Base-by-base conservation (phyloP, 2,888 invertebrate genomes). In the Meteorus colon region DNA sequence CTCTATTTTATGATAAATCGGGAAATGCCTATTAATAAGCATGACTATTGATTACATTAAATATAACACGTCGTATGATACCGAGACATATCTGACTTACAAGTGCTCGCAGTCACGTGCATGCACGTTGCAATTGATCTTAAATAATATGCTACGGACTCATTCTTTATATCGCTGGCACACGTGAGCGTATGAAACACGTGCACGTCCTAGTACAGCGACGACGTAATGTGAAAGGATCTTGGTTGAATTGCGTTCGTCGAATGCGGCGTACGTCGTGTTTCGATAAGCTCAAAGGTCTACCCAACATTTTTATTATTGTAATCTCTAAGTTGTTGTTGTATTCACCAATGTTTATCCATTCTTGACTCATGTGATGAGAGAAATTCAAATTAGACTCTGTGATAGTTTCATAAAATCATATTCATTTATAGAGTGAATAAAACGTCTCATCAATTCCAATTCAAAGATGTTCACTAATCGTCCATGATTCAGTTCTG, bases 101-200 rank as follows among this genome's bases (percentile, higher is more conserved):
- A 48, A 48, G 10, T 55, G n/a, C 19, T 24, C 8, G n/a, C 5
- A 63, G 73, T 73, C 73, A 73, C 73, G 73, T 73, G 73, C 65
- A 62, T 41, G 41, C 41, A 41, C 41, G 24, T 37, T 41, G 24
- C 55, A 19, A n/a, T 55, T 55, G n/a, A 19, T 19, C 41, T 12
- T 10, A 12, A 12, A 19, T 16, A 0, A n/a, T n/a, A 48, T 34
- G 8, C 41, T 29, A 41, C 19, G 37, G n/a, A 41, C 16, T n/a
- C 10, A 24, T 19, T 63, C 27, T 5, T 14, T 19, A 6, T 27
- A 65, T 73, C 73, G 31, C 73, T 63, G 63, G 76, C 48, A 71
- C 77, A 75, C 80, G 75, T 79, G 77, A 75, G 74, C 75, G 66
- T 68, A 37, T 12, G 69, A 74, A 75, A 78, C 77, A 79, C 80